A percentile compares a stretch with the other conserved stretches of the same genome.
These are phyloP conservation scores for Ophioninae sp. DNA, from an alignment of 2,888 invertebrate species.

Conservation along the genomic window DNA sequence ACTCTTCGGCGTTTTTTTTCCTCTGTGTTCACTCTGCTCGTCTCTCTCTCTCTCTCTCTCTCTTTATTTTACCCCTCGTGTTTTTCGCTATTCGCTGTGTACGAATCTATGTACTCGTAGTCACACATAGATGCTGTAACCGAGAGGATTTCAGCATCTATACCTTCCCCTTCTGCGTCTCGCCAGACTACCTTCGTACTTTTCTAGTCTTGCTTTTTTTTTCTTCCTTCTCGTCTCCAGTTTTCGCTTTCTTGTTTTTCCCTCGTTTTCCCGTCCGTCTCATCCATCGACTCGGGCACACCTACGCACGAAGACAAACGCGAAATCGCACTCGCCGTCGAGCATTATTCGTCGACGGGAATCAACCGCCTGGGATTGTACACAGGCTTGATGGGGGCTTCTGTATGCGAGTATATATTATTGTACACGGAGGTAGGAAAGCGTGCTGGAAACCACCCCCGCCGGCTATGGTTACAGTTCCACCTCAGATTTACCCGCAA, in stretches of 20 bases:
- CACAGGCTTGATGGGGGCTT: conserved; percentile 51
- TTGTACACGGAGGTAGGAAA: not conserved
- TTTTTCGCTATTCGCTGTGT: conserved; percentile 18
- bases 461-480: conserved; percentile 5
- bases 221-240: conserved; percentile 22
- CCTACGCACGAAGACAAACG: conserved; percentile 19
- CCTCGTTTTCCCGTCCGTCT: conserved; percentile 54
- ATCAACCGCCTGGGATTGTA: conserved; percentile 24
- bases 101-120: conserved; percentile 11
- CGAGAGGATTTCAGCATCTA: conserved; percentile 31
- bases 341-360: conserved; percentile 21
- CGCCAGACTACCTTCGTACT: conserved; percentile 26
- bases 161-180: conserved; percentile 31
- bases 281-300: conserved; percentile 50
- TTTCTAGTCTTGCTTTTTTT: conserved; percentile 55
- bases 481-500: conserved; percentile 46
- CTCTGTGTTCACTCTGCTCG: conserved; percentile 21
- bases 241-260: conserved; percentile 43
- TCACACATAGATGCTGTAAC: conserved; percentile 7
- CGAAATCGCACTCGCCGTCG: conserved; percentile 15
- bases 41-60: conserved; percentile 43
- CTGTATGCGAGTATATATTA: not conserved
- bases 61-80: conserved; percentile 36
- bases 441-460: conserved; percentile 15
- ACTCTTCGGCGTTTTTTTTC: conserved; percentile 10